Evolutionary conservation across 1,140 invertebrate genomes (phyloP), one percentile per base, ranked within the genome.

Genomic region (Rhyzopertha dominica): DNA sequence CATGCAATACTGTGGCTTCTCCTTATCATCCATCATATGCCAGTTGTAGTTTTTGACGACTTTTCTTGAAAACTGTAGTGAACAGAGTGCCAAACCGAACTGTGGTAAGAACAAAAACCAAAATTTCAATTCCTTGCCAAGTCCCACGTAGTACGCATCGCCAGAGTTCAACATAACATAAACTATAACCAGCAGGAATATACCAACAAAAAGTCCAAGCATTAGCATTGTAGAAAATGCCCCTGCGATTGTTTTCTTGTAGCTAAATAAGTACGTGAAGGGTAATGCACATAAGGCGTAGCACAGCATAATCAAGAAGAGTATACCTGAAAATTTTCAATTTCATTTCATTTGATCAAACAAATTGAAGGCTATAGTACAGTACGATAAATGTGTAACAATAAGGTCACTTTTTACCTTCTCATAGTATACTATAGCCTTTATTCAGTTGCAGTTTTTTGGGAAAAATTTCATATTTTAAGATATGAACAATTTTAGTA

Each of bases 221-320:
- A 54, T 61, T 13, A 59, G 42, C 19, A 63, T 54, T 4, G 52
- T 5, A 2, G 54, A 51, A 28, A 56, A 59, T 13, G 49, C 58
- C 14, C 52, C 42, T 2, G 58, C 51, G 13, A 53, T 47, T 13
- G 56, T 57, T 35, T 56, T 59, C 28, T 49, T 59, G 28, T 57
- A 52, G 28, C 49, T 55, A 32, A 66, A 64, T 25, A 66, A 17
- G 41, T 63, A 66, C 1, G 54, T 35, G 22, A 54, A 59, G 14
- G 62, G 63, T 29, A 66, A 54, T 16, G 48, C 44, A 25, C 44
- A 35, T 8, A 54, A 4, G 14, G 55, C 57, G 38, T 63, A 65
- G 2, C 42, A 12, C 5, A 53, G 4, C 10, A 61, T 32, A 14
- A 63, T 51, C 9, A 47, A 10, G 5, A 50, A 43, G 17, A 65